Base-by-base conservation (phyloP, 2,113 vertebrate genomes). In the Columbina picui region DNA sequence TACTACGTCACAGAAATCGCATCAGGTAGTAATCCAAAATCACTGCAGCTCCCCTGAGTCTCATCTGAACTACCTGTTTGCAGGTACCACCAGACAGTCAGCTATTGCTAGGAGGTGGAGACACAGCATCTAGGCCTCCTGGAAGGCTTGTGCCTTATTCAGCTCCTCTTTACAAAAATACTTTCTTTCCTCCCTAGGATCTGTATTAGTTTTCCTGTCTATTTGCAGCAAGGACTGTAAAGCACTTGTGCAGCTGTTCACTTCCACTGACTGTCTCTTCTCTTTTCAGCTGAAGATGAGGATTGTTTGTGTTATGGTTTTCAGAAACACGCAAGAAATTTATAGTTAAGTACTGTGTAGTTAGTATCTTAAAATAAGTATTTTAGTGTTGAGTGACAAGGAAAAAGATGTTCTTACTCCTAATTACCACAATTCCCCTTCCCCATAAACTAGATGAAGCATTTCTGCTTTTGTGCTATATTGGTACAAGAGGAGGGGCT, bases 291-390 rank as follows among this genome's bases (percentile, higher is more conserved):
- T 78, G 78, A 91, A 76, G 78, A 86, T 94, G 71, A 81, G 34
- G 34, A 59, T 68, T 86, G n/a, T 78, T 84, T 93, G 34, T 87
- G 45, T 60, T 87, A 47, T 0, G 5, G n/a, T 84, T 96, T 82
- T 95, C 45, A 94, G 34, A 94, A 95, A 70, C 11, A 29, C 19
- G 74, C 38, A 60, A 81, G 45, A 84, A 87, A 86, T 87, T 89
- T 87, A 29, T 78, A 83, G 60, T 79, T 80, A 92, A 84, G 69
- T 78, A n/a, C 50, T 53, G 12, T 47, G 60, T 78, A 84, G 74
- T 79, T 81, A 22, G 45, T 88, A 27, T 90, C 45, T 94, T 93
- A 89, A 93, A 90, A 60, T 5, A 89, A 87, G 82, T 86, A 53
- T 84, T 95, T 84, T 89, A 36, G 57, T 49, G 59, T 76, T 81